Evolutionary conservation across 2,113 vertebrate species (phyloP).

Genomic region (Rhabdornis inornatus): DNA sequence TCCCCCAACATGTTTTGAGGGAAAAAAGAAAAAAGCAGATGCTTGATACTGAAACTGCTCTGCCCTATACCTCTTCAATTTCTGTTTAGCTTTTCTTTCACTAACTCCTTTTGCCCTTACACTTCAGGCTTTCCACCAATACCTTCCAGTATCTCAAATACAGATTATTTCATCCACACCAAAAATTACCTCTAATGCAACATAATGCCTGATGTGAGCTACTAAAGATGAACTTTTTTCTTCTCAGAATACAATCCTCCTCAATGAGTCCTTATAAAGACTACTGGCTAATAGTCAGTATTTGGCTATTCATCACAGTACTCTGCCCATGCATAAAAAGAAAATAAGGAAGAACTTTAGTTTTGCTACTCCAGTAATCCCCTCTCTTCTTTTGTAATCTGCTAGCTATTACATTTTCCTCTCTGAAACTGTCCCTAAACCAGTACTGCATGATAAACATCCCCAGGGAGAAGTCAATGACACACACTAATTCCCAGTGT

Average conservation of each 20-base stretch:
- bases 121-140: neutral
- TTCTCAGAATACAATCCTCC: neutral
- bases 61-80: neutral
- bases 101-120: neutral
- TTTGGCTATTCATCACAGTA: neutral
- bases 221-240: neutral
- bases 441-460: neutral
- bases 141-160: neutral
- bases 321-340: neutral
- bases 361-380: neutral
- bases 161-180: neutral
- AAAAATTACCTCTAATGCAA: neutral
- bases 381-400: neutral
- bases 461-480: neutral
- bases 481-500: neutral
- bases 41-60: neutral
- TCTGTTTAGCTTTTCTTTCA: neutral
- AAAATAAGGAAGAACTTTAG: neutral
- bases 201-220: neutral
- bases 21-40: neutral
- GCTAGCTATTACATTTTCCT: neutral
- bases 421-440: neutral
- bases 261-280: neutral
- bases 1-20: fast-evolving
- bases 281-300: neutral